Conservation (phyloP, 2,888 invertebrate species). For the Euzetes globulus region DNA sequence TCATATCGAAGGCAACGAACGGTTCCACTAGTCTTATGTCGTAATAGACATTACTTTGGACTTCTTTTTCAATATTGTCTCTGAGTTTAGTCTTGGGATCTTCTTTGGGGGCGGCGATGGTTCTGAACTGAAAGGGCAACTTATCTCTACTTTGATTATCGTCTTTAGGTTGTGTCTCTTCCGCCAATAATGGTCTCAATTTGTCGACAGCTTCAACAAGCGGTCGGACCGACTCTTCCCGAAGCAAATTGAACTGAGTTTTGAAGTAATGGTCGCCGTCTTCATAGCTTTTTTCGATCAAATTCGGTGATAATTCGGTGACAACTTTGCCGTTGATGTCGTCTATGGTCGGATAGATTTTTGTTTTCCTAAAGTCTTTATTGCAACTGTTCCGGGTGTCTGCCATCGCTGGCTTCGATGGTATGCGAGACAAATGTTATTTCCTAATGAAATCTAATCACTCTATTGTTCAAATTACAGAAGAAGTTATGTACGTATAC, state of each 20-base stretch:
- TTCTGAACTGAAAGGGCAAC: too few species aligned
- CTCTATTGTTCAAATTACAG: too few species aligned
- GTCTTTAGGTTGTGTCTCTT: background rate
- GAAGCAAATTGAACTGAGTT: constrained; percentile 65
- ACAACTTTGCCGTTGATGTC: constrained; percentile 30
- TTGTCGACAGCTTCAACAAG: constrained; percentile 53
- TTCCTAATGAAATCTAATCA: too few species aligned
- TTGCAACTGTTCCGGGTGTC: background rate
- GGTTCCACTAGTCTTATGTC: background rate
- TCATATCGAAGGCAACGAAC: background rate
- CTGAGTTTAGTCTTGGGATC: background rate
- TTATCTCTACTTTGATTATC: background rate
- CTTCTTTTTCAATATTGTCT: background rate
- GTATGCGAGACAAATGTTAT: too few species aligned
- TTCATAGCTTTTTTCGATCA: constrained; percentile 57
- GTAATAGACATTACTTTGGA: background rate
- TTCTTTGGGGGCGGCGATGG: too few species aligned
- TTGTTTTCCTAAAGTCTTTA: background rate
- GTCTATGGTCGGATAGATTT: constrained; percentile 33
- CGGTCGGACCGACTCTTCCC: constrained; percentile 71
- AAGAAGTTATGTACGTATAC: too few species aligned
- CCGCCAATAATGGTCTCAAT: background rate
- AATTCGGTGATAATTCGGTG: constrained; percentile 55
- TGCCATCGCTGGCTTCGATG: too few species aligned
- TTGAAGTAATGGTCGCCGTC: constrained; percentile 66